Conservation (phyloP, 1,140 invertebrate genomes). For the Cephus cinctus region DNA sequence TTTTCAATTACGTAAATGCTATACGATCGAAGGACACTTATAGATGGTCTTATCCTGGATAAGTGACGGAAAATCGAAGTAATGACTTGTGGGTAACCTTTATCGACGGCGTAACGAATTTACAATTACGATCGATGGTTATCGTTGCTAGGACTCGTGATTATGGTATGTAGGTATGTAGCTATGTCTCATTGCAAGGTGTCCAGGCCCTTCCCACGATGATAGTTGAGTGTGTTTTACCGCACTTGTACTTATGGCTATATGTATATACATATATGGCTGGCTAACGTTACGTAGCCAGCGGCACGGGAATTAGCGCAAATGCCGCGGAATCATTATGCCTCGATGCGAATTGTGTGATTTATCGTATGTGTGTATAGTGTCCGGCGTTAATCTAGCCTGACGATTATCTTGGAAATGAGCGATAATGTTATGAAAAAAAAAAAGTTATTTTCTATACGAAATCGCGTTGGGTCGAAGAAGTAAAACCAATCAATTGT, state of each 20-base stretch:
- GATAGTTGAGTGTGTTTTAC: too few relatives aligned
- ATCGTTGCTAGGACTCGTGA: slow-evolving; percentile 43
- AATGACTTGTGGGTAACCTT: slow-evolving; percentile 50
- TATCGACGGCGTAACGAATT: slow-evolving; percentile 51
- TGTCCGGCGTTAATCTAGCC: too few relatives aligned
- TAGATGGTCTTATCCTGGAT: slow-evolving; percentile 7
- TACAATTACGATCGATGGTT: slow-evolving; percentile 50
- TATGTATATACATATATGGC: neutral
- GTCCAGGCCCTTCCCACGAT: too few relatives aligned
- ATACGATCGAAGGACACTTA: neutral
- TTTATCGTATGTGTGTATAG: slow-evolving; percentile 24
- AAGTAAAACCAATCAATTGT: too few relatives aligned
- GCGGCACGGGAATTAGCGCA: slow-evolving; percentile 36
- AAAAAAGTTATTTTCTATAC: too few relatives aligned
- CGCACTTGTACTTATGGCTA: too few relatives aligned
- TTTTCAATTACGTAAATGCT: slow-evolving; percentile 2
- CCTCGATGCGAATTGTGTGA: too few relatives aligned
- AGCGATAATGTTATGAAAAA: too few relatives aligned
- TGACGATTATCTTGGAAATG: too few relatives aligned
- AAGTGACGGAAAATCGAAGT: slow-evolving; percentile 45
- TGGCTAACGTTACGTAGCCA: too few relatives aligned
- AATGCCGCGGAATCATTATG: slow-evolving; percentile 30
- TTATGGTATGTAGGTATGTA: slow-evolving; percentile 33
- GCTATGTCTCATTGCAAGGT: too few relatives aligned
- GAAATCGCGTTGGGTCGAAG: too few relatives aligned